Percentiles rank a stretch among this genome's conserved stretches.
Conservation (phyloP, 2,888 invertebrate species). For the Dromius quadrimaculatus region DNA sequence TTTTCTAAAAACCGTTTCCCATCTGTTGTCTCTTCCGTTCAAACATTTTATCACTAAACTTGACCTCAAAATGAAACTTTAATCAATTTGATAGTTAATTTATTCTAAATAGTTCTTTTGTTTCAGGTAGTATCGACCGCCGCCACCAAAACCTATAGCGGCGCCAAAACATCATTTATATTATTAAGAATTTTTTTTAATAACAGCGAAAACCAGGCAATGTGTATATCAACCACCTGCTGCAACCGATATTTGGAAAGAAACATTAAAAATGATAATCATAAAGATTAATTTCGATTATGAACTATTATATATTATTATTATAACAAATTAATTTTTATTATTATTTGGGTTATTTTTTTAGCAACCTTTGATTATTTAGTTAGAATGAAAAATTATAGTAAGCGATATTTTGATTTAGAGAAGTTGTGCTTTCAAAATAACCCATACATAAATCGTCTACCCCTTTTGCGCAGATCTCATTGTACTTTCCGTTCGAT, state of each 20-base stretch:
- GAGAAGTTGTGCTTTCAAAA: constrained; percentile 44
- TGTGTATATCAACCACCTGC: constrained; percentile 49
- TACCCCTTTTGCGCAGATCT: constrained; percentile 40
- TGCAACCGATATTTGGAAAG: constrained; percentile 44
- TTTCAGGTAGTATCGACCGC: constrained; percentile 66
- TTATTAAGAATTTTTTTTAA: constrained; percentile 51
- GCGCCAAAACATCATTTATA: constrained; percentile 58
- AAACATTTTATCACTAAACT: background rate
- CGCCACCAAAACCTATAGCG: constrained; percentile 62
- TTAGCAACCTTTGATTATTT: constrained; percentile 52
- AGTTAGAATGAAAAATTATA: constrained; percentile 22
- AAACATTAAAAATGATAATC: constrained; percentile 37
- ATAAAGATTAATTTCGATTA: constrained; percentile 46
- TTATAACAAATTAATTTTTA: constrained; percentile 47
- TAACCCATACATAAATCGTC: constrained; percentile 41
- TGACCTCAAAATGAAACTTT: constrained; percentile 3
- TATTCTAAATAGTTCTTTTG: constrained; percentile 56
- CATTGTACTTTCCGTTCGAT: constrained; percentile 40
- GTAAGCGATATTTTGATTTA: constrained; percentile 30
- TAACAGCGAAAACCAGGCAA: constrained; percentile 52
- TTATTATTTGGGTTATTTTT: constrained; percentile 53
- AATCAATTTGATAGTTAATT: background rate
- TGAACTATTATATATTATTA: constrained; percentile 48
- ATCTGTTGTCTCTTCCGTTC: constrained; percentile 1
- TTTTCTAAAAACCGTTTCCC: constrained; percentile 1